Evolutionary conservation across 2,888 invertebrate genomes (phyloP), one percentile per base, ranked within the genome.

Genomic region (Neoitamus cyanurus): DNA sequence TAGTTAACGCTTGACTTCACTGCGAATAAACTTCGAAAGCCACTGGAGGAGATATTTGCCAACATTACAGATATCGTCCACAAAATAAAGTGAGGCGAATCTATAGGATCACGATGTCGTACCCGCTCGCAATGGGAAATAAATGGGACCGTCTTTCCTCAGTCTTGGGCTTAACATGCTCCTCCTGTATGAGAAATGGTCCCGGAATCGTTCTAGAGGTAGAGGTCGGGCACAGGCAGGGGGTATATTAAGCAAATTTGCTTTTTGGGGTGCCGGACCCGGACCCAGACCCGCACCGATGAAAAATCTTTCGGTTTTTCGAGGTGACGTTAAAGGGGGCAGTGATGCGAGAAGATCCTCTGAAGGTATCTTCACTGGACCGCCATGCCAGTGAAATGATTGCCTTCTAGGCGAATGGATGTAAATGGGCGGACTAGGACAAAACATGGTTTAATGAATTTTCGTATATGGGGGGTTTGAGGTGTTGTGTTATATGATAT

Each of bases 1-100:
- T 75, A 75, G 75, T 75, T 75, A 75, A 75, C 75, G 75, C 75
- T 75, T 75, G 75, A 75, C 75, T 75, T 75, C 75, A 75, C 75
- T 37, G 13, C 75, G 75, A 75, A 75, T 75, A 75, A 37, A 75
- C 75, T 37, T 30, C 75, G 42, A 25, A 75, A 75, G 75, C 42
- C 75, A 75, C 37, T 75, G 42, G 28, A 75, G 37, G 58, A 75
- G 75, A 75, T 75, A 75, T 75, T 75, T 75, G 42, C 75, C 75
- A 42, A 75, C 75, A 37, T 73, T 75, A 75, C 34, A 37, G 75
- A 37, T 75, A 75, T 75, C 75, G 42, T 42, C 75, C 75, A 42
- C 42, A 75, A 75, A 75, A 75, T 75, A 75, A 75, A 75, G 42
- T 75, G 75, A 75, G 42, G 42, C 42, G 75, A 42, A 75, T 75